A percentile compares a stretch with the other conserved stretches of the same genome.
These are phyloP conservation scores for Paedocypris sp. DNA, from an alignment of 2,113 vertebrate genomes.

Conservation along the genomic window DNA sequence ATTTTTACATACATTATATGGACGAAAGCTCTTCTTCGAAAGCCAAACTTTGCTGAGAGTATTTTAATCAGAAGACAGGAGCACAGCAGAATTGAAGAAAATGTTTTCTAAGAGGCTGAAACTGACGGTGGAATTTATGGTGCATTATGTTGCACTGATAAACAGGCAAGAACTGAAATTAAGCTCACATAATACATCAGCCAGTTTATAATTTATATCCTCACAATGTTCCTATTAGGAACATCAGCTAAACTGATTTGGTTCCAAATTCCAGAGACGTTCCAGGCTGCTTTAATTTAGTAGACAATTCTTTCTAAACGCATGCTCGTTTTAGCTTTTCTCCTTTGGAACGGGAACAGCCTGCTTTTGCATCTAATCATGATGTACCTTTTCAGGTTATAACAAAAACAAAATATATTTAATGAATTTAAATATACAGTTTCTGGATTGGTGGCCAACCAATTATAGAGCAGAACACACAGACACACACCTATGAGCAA, in stretches of 20 bases:
- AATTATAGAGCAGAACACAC: too few relatives aligned
- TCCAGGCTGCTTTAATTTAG: background rate
- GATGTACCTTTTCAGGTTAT: too few relatives aligned
- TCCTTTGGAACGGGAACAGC: background rate
- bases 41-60: slow-evolving; percentile 41
- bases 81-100: slow-evolving; percentile 51
- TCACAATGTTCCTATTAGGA: slow-evolving; percentile 33
- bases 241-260: slow-evolving; percentile 37
- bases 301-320: background rate
- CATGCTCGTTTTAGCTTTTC: background rate
- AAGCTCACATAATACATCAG: slow-evolving; percentile 47
- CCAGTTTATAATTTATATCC: slow-evolving; percentile 32
- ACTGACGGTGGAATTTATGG: slow-evolving; percentile 53
- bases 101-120: slow-evolving; percentile 46
- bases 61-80: slow-evolving; percentile 55
- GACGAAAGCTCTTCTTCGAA: background rate
- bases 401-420: too few relatives aligned
- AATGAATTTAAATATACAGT: too few relatives aligned
- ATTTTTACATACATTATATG: slow-evolving; percentile 21
- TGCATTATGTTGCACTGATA: slow-evolving; percentile 53
- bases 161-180: slow-evolving; percentile 47
- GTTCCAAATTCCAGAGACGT: background rate
- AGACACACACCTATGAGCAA: too few relatives aligned
- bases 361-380: too few relatives aligned
- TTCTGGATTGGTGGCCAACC: too few relatives aligned